Conservation (phyloP, 1,140 invertebrate species). For the Zelostemma sp. region DNA sequence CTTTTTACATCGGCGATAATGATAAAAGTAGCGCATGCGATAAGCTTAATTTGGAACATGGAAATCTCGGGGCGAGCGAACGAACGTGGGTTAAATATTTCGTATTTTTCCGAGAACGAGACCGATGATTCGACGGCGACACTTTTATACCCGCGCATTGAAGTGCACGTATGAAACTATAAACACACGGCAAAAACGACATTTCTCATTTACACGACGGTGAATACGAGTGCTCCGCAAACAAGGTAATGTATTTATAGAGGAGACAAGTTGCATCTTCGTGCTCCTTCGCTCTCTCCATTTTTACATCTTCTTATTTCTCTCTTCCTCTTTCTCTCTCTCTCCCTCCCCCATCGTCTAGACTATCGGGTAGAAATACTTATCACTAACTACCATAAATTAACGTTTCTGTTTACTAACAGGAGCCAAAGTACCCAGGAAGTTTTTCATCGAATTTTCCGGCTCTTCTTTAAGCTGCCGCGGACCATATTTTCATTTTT, state of each 20-base stretch:
- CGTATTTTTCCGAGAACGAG: too few species aligned
- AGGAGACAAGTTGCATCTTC: conserved; percentile 60
- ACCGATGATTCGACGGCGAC: too few species aligned
- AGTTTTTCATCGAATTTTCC: conserved; percentile 5
- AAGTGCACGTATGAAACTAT: conserved; percentile 38
- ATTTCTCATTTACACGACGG: conserved; percentile 51
- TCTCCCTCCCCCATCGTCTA: conserved; percentile 47
- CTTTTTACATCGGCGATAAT: too few species aligned
- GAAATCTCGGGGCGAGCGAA: too few species aligned
- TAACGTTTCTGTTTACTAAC: conserved; percentile 37
- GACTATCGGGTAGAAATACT: conserved; percentile 48
- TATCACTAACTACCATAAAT: conserved; percentile 45
- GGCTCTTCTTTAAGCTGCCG: not conserved
- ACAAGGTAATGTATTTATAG: conserved; percentile 70
- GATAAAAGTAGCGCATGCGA: too few species aligned
- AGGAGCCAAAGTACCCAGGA: conserved; percentile 22
- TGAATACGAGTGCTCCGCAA: conserved; percentile 66
- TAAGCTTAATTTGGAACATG: too few species aligned
- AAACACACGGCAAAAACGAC: conserved; percentile 48
- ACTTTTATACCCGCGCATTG: not conserved
- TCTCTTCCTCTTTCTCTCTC: conserved; percentile 48
- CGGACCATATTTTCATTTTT: too few species aligned
- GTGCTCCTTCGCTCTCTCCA: conserved; percentile 53
- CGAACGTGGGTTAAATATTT: too few species aligned
- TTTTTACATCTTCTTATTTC: conserved; percentile 41